phyloP scores from a whole-genome alignment of 2,888 invertebrate species.

The Baccha elongata region DNA sequence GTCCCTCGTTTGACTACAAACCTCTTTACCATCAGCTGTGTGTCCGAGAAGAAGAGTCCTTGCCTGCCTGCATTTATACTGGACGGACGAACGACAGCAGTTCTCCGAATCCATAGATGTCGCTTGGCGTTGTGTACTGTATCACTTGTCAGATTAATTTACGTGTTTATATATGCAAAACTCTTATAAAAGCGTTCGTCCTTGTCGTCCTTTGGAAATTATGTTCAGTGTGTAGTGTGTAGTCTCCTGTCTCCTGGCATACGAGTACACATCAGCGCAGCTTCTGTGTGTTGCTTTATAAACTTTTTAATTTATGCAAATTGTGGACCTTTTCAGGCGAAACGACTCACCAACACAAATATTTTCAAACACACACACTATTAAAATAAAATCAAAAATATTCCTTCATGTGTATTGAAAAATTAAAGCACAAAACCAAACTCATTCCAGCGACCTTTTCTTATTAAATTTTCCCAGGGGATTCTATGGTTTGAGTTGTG shows the following conservation, averaged over 20 bases:
- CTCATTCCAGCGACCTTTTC: conserved; percentile 38
- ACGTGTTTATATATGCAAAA: conserved; percentile 79
- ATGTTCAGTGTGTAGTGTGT: conserved; percentile 56
- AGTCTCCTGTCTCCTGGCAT: conserved; percentile 25
- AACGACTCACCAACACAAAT: conserved; percentile 29
- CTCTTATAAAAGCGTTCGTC: conserved; percentile 74
- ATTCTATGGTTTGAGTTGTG: conserved; percentile 21
- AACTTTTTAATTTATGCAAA: conserved; percentile 81
- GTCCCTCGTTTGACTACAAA: not conserved
- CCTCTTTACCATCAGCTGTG: conserved; percentile 32
- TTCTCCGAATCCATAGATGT: conserved; percentile 66
- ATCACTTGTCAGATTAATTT: conserved; percentile 82
- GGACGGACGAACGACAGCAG: conserved; percentile 50
- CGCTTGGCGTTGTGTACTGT: conserved; percentile 75
- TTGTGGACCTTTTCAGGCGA: conserved; percentile 78
- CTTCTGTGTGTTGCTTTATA: conserved; percentile 75
- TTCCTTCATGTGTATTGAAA: conserved; percentile 63
- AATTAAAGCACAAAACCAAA: conserved; percentile 63
- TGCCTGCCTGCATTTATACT: conserved; percentile 24
- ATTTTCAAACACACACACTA: conserved; percentile 2
- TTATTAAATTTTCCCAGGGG: conserved; percentile 57
- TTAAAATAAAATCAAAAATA: conserved; percentile 56
- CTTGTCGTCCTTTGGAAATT: conserved; percentile 73
- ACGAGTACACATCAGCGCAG: conserved; percentile 3
- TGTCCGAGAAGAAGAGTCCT: conserved; percentile 11